phyloP scores from a whole-genome alignment of 2,113 vertebrate species.

The Burhinus bistriatus region DNA sequence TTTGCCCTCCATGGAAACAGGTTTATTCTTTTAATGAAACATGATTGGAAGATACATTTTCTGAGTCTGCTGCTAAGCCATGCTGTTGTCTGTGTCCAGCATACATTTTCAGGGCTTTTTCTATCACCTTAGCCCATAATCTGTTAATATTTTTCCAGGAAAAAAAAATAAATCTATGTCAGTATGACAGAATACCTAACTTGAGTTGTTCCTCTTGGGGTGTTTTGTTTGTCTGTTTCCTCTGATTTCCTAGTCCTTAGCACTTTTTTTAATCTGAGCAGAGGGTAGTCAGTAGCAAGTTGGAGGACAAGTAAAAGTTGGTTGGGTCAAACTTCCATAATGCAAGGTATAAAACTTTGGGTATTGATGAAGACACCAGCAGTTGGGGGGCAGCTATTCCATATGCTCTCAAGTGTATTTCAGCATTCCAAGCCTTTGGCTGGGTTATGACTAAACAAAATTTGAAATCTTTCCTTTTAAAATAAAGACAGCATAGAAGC shows the following conservation, averaged over 20 bases:
- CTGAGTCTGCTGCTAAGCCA: not conserved
- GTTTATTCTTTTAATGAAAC: not conserved
- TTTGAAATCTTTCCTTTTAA: not conserved
- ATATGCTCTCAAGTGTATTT: not conserved
- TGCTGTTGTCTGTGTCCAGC: not conserved
- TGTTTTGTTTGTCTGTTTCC: not conserved
- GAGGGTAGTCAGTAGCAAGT: not conserved
- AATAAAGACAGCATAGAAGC: constrained; percentile 96
- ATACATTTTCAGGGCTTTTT: not conserved
- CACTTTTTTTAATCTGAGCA: not conserved
- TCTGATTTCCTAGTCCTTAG: not conserved
- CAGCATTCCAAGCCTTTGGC: not conserved
- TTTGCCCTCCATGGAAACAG: not conserved
- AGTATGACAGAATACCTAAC: not conserved
- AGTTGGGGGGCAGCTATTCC: not conserved
- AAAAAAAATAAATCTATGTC: not conserved
- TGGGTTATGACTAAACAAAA: not conserved
- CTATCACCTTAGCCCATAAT: not conserved
- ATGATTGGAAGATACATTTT: not conserved
- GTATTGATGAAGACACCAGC: not conserved
- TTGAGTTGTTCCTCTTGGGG: not conserved
- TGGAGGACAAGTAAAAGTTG: not conserved
- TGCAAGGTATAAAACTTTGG: not conserved
- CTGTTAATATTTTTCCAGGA: not conserved
- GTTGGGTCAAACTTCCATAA: not conserved